Evolutionary conservation across 2,888 invertebrate species (phyloP), one percentile per base, ranked within the genome.

Genomic region (Oscheius myriophilus): DNA sequence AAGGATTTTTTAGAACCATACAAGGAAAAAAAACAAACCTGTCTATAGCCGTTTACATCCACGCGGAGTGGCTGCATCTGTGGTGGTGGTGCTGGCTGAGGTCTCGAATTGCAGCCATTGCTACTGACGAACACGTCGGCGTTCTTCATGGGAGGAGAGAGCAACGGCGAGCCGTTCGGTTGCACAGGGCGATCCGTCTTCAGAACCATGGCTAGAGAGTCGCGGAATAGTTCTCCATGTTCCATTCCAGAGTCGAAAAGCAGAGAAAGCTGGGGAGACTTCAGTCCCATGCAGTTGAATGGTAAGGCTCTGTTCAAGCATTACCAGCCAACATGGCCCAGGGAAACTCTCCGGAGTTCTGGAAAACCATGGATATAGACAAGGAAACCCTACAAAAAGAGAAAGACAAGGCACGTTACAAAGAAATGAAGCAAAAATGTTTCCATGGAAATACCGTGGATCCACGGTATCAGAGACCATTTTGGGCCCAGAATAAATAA

Each of bases 271-370:
- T 18, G 49, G 33, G 26, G 21, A 21, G 57, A 57, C 66, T 66
- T 66, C 58, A 66, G 66, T 66, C 66, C 66, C 66, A 66, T 66
- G 46, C 66, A 66, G 57, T 61, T 61, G 49, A 26, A 11, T 18
- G 58, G 33, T 33, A 9, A 33, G 45, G 58, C 58, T 43, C 45
- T 43, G 58, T 18, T 33, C 9, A 33, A 33, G 33, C 33, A 33
- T 33, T 33, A 33, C 33, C 33, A 33, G 33, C 33, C 33, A 9
- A 33, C 33, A 33, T 33, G 33, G 33, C 4, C 33, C 9, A 33
- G 55, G 18, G 18, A 41, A 51, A 23, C 12, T n/a, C 25, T 12
- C 21, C 21, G 41, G 12, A 4, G 39, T 18, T 41, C 41, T 55
- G 26, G 11, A 33, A 39, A 39, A 39, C 1, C 23, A 23, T 6